Evolutionary conservation across 2,113 vertebrate genomes (phyloP).

Genomic region (Archilochus colubris): DNA sequence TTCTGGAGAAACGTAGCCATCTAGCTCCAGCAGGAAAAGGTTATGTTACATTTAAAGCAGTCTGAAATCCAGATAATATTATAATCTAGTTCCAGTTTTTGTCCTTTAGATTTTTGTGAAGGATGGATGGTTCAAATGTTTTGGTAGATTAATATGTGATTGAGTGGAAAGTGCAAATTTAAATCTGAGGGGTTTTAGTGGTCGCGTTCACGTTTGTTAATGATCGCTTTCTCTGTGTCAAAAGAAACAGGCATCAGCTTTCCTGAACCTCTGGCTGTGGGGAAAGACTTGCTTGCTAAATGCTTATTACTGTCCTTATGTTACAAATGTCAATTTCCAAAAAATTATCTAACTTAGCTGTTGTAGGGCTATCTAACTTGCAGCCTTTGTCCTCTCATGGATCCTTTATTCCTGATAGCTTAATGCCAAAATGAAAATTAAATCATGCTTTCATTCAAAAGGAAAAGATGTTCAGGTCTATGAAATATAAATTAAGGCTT

Average conservation of each 20-base stretch:
- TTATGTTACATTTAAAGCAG: slow-evolving; percentile 13
- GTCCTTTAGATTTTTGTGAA: slow-evolving; percentile 13
- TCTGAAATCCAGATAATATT: neutral
- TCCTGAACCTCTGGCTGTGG: neutral
- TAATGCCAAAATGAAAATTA: slow-evolving; percentile 28
- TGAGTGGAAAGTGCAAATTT: neutral
- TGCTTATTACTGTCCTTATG: neutral
- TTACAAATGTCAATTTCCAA: neutral
- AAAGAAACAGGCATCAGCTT: neutral
- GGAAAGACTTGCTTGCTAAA: neutral
- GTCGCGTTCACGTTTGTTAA: slow-evolving; percentile 12
- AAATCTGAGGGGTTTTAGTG: slow-evolving; percentile 3
- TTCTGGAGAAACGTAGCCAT: slow-evolving; percentile 24
- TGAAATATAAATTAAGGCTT: slow-evolving; percentile 73
- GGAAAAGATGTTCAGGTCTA: slow-evolving; percentile 17
- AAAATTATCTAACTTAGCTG: neutral
- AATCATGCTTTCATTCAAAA: slow-evolving; percentile 1
- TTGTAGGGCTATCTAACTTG: slow-evolving; percentile 32
- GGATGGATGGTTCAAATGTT: neutral
- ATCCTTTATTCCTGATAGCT: slow-evolving; percentile 7
- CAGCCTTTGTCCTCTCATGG: slow-evolving; percentile 56
- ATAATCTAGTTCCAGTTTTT: neutral
- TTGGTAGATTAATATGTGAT: neutral
- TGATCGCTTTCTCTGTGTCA: neutral
- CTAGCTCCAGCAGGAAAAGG: slow-evolving; percentile 6